Evolutionary conservation across 2,113 vertebrate genomes (phyloP).

Genomic region (Triplophysa siluroides): DNA sequence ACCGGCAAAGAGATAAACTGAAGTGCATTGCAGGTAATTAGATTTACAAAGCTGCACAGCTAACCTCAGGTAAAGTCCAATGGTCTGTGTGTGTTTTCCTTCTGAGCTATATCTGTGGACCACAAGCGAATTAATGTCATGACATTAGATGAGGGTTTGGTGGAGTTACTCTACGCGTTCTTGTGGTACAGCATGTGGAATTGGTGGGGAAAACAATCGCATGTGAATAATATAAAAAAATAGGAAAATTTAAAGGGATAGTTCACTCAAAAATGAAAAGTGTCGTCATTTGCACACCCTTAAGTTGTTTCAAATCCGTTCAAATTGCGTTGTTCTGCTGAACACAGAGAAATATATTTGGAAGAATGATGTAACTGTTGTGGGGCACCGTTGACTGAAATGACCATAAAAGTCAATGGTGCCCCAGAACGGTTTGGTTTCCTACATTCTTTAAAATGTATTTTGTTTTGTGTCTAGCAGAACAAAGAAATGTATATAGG

Average conservation of each 20-base stretch:
- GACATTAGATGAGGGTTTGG: slow-evolving; percentile 57
- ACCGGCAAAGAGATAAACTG: slow-evolving; percentile 96
- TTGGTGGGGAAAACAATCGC: slow-evolving; percentile 33
- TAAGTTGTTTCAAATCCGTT: too few relatives aligned
- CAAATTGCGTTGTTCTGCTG: too few relatives aligned
- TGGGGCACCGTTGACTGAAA: too few relatives aligned
- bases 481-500: too few relatives aligned
- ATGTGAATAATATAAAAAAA: slow-evolving; percentile 49
- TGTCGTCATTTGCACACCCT: too few relatives aligned
- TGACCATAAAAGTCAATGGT: too few relatives aligned
- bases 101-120: slow-evolving; percentile 46
- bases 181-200: slow-evolving; percentile 48
- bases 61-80: slow-evolving; percentile 68
- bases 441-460: too few relatives aligned
- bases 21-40: slow-evolving; percentile 98
- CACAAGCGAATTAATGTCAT: slow-evolving; percentile 55
- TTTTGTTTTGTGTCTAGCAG: too few relatives aligned
- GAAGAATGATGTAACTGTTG: too few relatives aligned
- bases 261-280: too few relatives aligned
- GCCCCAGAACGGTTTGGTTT: too few relatives aligned
- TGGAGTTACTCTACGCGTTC: slow-evolving; percentile 52
- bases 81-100: slow-evolving; percentile 52
- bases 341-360: too few relatives aligned
- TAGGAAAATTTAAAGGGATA: not conserved
- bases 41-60: slow-evolving; percentile 79